Conservation (phyloP, 2,113 vertebrate species). For the Dascyllus trimaculatus region DNA sequence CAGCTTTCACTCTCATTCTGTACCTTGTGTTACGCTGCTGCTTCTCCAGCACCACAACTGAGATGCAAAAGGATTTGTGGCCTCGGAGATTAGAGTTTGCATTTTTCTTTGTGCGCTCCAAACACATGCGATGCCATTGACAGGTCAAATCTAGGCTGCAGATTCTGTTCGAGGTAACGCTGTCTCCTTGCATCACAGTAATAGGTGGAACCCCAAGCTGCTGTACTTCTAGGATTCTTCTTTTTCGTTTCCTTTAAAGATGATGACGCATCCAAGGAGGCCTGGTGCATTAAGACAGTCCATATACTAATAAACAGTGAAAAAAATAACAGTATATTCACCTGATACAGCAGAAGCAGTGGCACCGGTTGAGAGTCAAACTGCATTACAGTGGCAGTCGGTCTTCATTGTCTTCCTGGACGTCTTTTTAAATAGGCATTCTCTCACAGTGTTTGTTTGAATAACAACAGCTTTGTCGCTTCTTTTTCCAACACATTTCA, state of each 20-base stretch:
- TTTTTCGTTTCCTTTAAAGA: constrained; percentile 52
- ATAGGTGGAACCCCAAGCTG: constrained; percentile 46
- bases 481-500: constrained; percentile 34
- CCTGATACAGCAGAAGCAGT: background rate
- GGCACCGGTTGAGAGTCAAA: background rate
- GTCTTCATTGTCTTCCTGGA: constrained; percentile 17
- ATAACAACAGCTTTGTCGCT: constrained; percentile 28
- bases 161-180: constrained; percentile 67
- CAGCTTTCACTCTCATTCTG: too few species aligned
- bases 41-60: background rate
- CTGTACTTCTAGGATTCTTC: constrained; percentile 45
- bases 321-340: constrained; percentile 25
- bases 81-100: constrained; percentile 60
- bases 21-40: background rate
- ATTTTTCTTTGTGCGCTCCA: constrained; percentile 46
- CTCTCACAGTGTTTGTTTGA: constrained; percentile 18
- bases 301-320: constrained; percentile 56
- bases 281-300: constrained; percentile 56
- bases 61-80: constrained; percentile 19
- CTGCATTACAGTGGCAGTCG: background rate
- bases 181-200: constrained; percentile 26
- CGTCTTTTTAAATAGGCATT: constrained; percentile 25
- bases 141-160: constrained; percentile 57
- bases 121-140: constrained; percentile 55
- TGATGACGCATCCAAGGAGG: constrained; percentile 58